These are phyloP conservation scores for Zaprionus ornatus DNA, from an alignment of 1,140 invertebrate species.

Conservation along the genomic window DNA sequence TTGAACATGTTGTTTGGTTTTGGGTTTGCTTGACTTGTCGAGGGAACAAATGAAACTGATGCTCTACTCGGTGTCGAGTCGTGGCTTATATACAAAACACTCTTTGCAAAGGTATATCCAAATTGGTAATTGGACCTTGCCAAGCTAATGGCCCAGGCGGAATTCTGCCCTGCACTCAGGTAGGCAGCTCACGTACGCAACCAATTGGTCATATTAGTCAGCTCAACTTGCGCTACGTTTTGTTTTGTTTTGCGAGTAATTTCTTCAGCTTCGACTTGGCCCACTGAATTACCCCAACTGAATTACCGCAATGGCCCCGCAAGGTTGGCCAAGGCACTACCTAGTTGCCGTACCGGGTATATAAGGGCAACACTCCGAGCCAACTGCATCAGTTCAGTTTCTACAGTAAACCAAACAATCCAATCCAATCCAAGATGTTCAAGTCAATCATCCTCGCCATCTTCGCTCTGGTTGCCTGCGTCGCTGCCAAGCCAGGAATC, in stretches of 20 bases:
- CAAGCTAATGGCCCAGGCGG: constrained; percentile 35
- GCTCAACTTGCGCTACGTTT: neutral
- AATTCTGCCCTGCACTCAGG: constrained; percentile 34
- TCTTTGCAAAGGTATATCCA: neutral
- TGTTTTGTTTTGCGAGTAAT: constrained; percentile 8
- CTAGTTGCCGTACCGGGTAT: constrained; percentile 31
- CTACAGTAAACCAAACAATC: constrained; percentile 36
- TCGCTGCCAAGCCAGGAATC: constrained; percentile 66
- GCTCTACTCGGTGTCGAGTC: constrained; percentile 19
- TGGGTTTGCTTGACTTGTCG: constrained; percentile 48
- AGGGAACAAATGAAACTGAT: constrained; percentile 70
- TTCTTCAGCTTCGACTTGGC: constrained; percentile 5
- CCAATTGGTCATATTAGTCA: constrained; percentile 36
- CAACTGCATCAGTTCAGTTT: constrained; percentile 63
- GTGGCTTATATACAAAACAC: constrained; percentile 19
- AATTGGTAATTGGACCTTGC: constrained; percentile 42
- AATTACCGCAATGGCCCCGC: constrained; percentile 9
- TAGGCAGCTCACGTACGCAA: constrained; percentile 47
- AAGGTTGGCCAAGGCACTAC: constrained; percentile 37
- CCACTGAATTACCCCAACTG: neutral
- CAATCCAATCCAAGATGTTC: constrained; percentile 64
- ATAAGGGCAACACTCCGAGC: constrained; percentile 27
- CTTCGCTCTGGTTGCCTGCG: constrained; percentile 64
- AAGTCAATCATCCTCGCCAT: constrained; percentile 67
- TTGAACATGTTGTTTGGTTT: constrained; percentile 68